Percentiles rank a stretch among this genome's conserved stretches.
Evolutionary conservation across 2,888 invertebrate species (phyloP).

Genomic region (Agrilus mali): DNA sequence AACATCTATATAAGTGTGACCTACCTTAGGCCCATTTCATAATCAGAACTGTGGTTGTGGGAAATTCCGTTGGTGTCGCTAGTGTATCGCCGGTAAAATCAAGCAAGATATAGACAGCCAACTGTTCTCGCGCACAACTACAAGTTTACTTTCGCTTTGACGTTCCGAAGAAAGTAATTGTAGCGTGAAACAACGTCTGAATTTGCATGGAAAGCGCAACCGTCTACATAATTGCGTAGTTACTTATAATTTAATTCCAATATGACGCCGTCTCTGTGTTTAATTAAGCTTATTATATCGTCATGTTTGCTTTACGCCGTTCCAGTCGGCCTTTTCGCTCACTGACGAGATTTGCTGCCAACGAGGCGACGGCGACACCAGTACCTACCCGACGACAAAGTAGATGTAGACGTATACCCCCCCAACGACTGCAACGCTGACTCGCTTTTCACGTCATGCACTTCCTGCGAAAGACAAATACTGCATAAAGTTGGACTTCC

Average conservation of each 20-base stretch:
- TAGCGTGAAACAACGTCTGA: conserved; percentile 25
- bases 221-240: conserved; percentile 23
- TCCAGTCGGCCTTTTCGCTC: conserved; percentile 24
- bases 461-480: too few species aligned
- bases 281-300: conserved; percentile 31
- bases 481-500: too few species aligned
- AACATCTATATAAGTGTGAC: too few species aligned
- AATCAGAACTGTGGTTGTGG: too few species aligned
- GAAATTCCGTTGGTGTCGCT: too few species aligned
- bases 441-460: too few species aligned
- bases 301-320: conserved; percentile 28
- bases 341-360: conserved; percentile 28
- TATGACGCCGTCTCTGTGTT: conserved; percentile 27
- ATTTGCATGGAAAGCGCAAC: conserved; percentile 27
- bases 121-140: conserved; percentile 3
- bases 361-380: conserved; percentile 6
- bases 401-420: conserved; percentile 4
- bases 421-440: background rate
- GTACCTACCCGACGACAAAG: conserved; percentile 6
- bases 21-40: too few species aligned
- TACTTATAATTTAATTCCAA: conserved; percentile 28
- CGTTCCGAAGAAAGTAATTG: conserved; percentile 17
- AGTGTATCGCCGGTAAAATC: too few species aligned
- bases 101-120: too few species aligned
- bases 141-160: conserved; percentile 16